phyloP scores from a whole-genome alignment of 2,888 invertebrate genomes.

The Latheticus oryzae region DNA sequence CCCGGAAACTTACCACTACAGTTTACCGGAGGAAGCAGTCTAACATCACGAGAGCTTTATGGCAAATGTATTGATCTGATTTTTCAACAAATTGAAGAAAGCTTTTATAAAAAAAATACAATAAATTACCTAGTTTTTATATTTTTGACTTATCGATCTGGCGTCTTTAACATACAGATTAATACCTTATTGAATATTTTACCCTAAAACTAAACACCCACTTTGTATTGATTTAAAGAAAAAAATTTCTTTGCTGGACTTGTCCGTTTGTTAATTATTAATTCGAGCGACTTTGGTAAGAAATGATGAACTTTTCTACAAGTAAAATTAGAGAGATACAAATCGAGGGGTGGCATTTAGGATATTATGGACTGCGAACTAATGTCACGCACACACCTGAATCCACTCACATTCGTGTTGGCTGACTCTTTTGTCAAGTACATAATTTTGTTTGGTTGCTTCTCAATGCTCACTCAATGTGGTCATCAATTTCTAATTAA shows the following conservation, averaged over 20 bases:
- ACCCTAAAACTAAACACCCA: slow-evolving; percentile 31
- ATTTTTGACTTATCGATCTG: background rate
- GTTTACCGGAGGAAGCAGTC: slow-evolving; percentile 50
- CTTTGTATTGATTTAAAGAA: slow-evolving; percentile 29
- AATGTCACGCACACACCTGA: slow-evolving; percentile 50
- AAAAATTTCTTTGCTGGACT: slow-evolving; percentile 34
- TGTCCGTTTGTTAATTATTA: slow-evolving; percentile 26
- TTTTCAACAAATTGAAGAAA: slow-evolving; percentile 31
- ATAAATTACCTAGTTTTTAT: slow-evolving; percentile 6
- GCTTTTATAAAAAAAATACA: slow-evolving; percentile 19
- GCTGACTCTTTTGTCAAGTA: slow-evolving; percentile 27
- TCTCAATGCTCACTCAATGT: background rate
- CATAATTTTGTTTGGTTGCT: slow-evolving; percentile 24
- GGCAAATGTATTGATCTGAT: slow-evolving; percentile 39
- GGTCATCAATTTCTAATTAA: too few relatives aligned
- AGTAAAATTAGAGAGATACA: slow-evolving; percentile 42
- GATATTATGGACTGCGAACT: slow-evolving; percentile 41
- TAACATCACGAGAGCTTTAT: slow-evolving; percentile 31
- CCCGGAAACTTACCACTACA: slow-evolving; percentile 53
- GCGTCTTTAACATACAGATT: slow-evolving; percentile 35
- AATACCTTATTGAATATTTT: slow-evolving; percentile 26
- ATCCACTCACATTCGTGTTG: slow-evolving; percentile 39
- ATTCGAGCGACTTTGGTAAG: slow-evolving; percentile 34
- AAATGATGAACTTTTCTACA: slow-evolving; percentile 44
- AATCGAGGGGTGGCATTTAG: slow-evolving; percentile 41